Conservation (phyloP, 2,797 vertebrate species). For the Tadarida brasiliensis region DNA sequence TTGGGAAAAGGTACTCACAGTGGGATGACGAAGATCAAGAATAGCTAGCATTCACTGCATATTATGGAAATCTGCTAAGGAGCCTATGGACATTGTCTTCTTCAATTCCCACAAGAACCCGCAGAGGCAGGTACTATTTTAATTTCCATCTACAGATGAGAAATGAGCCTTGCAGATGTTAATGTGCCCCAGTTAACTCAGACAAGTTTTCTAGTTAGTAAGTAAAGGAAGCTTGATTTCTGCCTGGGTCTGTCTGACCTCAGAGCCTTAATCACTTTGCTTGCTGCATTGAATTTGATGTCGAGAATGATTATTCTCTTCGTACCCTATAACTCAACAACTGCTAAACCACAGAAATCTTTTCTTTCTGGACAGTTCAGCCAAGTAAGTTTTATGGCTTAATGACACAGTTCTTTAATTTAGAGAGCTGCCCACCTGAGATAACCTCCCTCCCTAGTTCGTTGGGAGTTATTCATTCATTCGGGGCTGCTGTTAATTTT, state of each 20-base stretch:
- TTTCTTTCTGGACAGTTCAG: not conserved
- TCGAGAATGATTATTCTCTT: not conserved
- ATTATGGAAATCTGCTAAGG: not conserved
- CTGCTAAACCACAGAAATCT: slow-evolving; percentile 4
- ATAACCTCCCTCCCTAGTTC: not conserved
- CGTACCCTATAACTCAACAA: not conserved
- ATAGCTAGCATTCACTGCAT: no score
- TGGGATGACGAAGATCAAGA: not conserved
- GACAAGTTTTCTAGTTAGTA: not conserved
- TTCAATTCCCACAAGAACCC: not conserved
- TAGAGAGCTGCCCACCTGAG: not conserved
- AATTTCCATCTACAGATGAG: not conserved
- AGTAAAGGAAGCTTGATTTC: not conserved
- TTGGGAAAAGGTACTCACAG: not conserved
- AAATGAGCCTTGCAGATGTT: not conserved
- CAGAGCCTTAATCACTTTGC: not conserved
- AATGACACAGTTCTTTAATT: slow-evolving; percentile 6
- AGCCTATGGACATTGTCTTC: not conserved
- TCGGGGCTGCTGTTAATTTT: slow-evolving; percentile 19
- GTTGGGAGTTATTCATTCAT: not conserved
- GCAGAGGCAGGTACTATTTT: not conserved
- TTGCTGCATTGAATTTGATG: not conserved
- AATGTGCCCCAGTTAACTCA: not conserved
- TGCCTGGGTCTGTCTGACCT: not conserved
- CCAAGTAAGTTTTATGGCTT: not conserved